Percentiles rank a stretch among this genome's conserved stretches.
phyloP scores from a whole-genome alignment of 2,797 vertebrate species.

The Peromyscus nudipes region DNA sequence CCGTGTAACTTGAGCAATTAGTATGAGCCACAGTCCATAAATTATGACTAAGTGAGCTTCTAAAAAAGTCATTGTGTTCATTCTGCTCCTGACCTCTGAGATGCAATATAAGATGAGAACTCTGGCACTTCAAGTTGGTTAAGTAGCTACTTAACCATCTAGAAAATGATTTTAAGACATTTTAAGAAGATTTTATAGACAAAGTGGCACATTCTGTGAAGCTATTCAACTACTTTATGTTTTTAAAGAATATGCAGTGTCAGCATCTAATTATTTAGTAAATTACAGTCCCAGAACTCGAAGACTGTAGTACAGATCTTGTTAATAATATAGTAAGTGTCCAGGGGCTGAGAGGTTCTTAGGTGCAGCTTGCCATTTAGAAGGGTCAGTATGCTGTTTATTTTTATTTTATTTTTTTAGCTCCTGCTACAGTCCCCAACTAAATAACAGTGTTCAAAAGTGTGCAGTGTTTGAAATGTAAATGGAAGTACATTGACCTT shows the following conservation, averaged over 20 bases:
- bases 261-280: conserved; percentile 36
- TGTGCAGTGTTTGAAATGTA: conserved; percentile 3
- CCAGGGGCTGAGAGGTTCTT: conserved; percentile 19
- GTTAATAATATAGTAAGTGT: background rate
- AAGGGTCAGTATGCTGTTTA: background rate
- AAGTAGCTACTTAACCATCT: conserved; percentile 38
- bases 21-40: conserved; percentile 73
- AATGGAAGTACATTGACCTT: conserved; percentile 5
- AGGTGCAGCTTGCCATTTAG: background rate
- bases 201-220: conserved; percentile 1
- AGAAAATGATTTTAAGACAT: conserved; percentile 66
- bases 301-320: background rate
- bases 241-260: conserved; percentile 24
- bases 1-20: conserved; percentile 60
- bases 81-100: conserved; percentile 71
- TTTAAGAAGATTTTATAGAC: conserved; percentile 32
- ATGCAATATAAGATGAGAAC: background rate
- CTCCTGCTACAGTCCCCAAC: background rate
- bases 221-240: conserved; percentile 16
- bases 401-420: background rate
- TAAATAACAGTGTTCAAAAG: background rate
- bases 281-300: background rate
- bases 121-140: conserved; percentile 1
- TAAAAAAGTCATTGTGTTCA: conserved; percentile 69
- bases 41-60: conserved; percentile 75